Percentiles rank a stretch among this genome's conserved stretches.
phyloP scores from a whole-genome alignment of 2,888 invertebrate species.

The Prosopocoilus inquinatus region DNA sequence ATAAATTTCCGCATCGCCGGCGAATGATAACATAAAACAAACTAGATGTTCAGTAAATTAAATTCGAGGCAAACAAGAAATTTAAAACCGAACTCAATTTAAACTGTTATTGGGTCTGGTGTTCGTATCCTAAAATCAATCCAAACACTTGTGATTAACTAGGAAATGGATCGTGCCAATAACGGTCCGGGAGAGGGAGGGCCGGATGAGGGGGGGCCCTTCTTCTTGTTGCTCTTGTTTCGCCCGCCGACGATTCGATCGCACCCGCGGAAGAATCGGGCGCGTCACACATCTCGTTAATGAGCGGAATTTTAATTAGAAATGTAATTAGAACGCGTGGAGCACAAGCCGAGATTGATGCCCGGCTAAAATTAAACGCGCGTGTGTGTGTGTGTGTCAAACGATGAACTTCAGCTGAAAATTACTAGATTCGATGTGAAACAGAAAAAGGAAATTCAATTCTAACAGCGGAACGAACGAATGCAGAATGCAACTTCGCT shows the following conservation, averaged over 20 bases:
- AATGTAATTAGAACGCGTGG: no score
- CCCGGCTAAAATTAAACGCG: no score
- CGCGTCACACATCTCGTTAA: no score
- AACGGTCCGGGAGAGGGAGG: conserved; percentile 26
- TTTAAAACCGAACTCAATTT: conserved; percentile 29
- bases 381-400: no score
- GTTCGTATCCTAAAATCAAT: conserved; percentile 29
- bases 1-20: conserved; percentile 3
- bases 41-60: conserved; percentile 22
- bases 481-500: no score
- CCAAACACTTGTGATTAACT: conserved; percentile 31
- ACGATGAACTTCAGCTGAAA: no score
- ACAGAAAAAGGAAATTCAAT: no score
- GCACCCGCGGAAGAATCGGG: background rate
- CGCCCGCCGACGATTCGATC: conserved; percentile 9
- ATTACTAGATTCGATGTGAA: no score
- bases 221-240: conserved; percentile 17
- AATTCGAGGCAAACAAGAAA: conserved; percentile 28
- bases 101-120: conserved; percentile 30
- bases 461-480: no score
- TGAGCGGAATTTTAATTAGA: no score
- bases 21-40: conserved; percentile 22
- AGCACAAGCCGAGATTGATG: no score
- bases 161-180: conserved; percentile 30
- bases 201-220: conserved; percentile 11